These are phyloP conservation scores for Diuraphis noxia DNA, from an alignment of 1,140 invertebrate genomes.

Conservation along the genomic window DNA sequence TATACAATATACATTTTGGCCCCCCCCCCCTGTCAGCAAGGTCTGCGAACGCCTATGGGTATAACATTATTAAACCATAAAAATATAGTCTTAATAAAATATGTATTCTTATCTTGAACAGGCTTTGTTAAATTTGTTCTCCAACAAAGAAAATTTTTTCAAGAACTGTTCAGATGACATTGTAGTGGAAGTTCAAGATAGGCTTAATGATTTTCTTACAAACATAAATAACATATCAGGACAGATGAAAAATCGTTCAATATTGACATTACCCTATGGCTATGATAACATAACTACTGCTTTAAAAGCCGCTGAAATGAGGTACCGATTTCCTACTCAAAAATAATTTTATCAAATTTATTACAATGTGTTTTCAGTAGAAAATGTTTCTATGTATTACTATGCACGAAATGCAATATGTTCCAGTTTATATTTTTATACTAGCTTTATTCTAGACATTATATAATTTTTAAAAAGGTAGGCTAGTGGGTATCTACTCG, in stretches of 20 bases:
- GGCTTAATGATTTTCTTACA: not conserved
- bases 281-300: slow-evolving; percentile 5
- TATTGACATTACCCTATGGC: slow-evolving; percentile 20
- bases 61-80: no score
- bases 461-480: no score
- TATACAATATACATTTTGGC: no score
- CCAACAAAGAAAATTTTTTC: not conserved
- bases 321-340: not conserved
- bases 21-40: no score
- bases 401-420: no score
- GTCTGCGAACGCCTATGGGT: no score
- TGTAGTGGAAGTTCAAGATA: slow-evolving; percentile 26
- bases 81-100: not conserved
- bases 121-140: not conserved
- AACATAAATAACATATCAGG: not conserved
- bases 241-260: not conserved
- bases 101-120: not conserved
- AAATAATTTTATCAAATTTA: not conserved
- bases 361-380: not conserved
- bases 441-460: no score
- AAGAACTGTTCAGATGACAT: slow-evolving; percentile 16
- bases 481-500: no score
- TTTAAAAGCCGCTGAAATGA: slow-evolving; percentile 28
- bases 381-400: not conserved
- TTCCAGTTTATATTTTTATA: not conserved